These are phyloP conservation scores for Scyliorhinus canicula DNA, from an alignment of 2,797 vertebrate genomes.

Conservation along the genomic window DNA sequence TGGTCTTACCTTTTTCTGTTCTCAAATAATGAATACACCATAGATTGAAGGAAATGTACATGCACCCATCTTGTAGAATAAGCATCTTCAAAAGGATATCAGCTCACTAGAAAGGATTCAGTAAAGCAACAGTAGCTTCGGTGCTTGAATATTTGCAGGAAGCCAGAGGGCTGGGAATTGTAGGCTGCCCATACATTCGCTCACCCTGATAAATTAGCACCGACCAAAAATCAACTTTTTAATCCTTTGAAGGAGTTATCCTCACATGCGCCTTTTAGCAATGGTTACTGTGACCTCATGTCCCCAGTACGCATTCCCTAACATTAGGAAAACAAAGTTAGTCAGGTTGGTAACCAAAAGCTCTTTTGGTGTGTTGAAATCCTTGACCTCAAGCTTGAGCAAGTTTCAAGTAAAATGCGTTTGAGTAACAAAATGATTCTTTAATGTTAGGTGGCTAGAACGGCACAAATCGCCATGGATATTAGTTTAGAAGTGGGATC, in stretches of 20 bases:
- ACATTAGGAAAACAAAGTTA: background rate
- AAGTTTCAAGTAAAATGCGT: background rate
- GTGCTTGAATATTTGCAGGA: background rate
- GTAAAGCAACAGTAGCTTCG: background rate
- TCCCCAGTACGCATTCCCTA: background rate
- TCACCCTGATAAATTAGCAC: background rate
- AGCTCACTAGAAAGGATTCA: background rate
- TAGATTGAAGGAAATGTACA: background rate
- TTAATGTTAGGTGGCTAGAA: background rate
- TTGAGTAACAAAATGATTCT: too few species aligned
- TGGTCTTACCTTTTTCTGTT: background rate
- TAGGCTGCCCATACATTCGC: background rate
- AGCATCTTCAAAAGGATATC: background rate
- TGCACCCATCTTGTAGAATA: background rate
- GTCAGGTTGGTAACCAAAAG: background rate
- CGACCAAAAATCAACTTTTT: background rate
- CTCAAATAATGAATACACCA: background rate
- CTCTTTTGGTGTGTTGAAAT: background rate
- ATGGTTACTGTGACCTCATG: background rate
- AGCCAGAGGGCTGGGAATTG: background rate
- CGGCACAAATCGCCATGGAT: background rate
- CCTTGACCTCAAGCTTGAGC: background rate
- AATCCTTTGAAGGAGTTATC: background rate
- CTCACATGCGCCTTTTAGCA: background rate
- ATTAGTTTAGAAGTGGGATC: too few species aligned